A percentile compares a stretch with the other conserved stretches of the same genome.
phyloP scores from a whole-genome alignment of 1,140 invertebrate species.

The Rhagoletis pomonella region DNA sequence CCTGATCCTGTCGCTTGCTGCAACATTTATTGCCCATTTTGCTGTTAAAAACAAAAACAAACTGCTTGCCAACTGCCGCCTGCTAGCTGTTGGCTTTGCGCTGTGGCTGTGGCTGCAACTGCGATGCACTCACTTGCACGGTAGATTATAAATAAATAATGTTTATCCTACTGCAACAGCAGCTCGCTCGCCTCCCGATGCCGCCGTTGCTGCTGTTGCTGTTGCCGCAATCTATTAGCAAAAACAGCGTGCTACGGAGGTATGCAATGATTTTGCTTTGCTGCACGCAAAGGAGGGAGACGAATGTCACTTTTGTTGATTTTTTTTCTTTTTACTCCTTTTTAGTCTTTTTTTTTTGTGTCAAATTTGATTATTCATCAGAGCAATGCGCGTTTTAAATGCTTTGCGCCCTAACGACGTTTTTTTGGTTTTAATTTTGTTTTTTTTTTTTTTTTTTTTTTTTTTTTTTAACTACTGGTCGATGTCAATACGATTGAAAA shows the following conservation, averaged over 20 bases:
- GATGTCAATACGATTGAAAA: background rate
- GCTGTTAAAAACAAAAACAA: background rate
- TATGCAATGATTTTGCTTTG: background rate
- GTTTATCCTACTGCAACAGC: background rate
- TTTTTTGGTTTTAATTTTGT: background rate
- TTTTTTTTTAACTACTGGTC: background rate
- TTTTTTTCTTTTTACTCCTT: background rate
- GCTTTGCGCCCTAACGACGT: background rate
- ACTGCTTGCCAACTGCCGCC: background rate
- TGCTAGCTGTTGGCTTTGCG: background rate
- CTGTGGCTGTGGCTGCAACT: background rate
- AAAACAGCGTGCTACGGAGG: background rate
- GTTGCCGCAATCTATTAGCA: background rate
- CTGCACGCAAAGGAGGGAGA: background rate
- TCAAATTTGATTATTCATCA: conserved; percentile 21
- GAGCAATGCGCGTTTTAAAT: background rate
- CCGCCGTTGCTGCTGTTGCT: too few species aligned
- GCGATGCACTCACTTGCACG: background rate
- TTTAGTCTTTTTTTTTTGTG: background rate
- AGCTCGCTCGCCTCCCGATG: background rate
- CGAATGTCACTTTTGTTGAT: background rate
- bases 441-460: background rate
- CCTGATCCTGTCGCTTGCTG: conserved; percentile 83
- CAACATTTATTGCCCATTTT: conserved; percentile 77
- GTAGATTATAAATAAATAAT: conserved; percentile 1